Evolutionary conservation across 92 coral and sea anemone genomes (phyloP).

Genomic region (Bergia sp.): DNA sequence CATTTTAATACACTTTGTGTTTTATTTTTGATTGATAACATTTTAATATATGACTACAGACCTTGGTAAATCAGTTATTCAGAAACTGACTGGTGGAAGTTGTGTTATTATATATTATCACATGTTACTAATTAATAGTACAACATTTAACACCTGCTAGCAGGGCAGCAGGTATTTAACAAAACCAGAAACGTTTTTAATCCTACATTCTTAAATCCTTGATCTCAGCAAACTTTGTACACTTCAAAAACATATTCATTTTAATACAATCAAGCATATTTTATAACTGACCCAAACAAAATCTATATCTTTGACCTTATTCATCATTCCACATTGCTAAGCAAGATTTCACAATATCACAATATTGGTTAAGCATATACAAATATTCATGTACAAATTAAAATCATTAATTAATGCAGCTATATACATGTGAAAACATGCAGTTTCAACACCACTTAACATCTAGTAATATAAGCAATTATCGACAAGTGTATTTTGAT

Average conservation of each 20-base stretch:
- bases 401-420: conserved; percentile 11
- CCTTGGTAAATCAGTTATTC: not conserved
- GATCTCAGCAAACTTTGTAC: not conserved
- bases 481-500: not conserved
- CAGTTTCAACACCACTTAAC: not conserved
- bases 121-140: conserved; percentile 28
- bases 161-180: conserved; percentile 20
- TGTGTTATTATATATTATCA: conserved; percentile 9
- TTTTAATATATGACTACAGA: not conserved
- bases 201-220: not conserved
- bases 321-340: not conserved
- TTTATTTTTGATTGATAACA: not conserved
- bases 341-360: not conserved
- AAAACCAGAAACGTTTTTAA: conserved; percentile 11
- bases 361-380: conserved; percentile 15
- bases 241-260: not conserved
- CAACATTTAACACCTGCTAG: conserved; percentile 24
- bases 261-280: not conserved
- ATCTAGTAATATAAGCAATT: not conserved
- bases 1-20: not conserved
- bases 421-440: not conserved
- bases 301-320: not conserved
- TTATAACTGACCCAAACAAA: not conserved
- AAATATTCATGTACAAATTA: conserved; percentile 31
- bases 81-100: not conserved